Conservation (phyloP, 2,888 invertebrate genomes). For the Pocota personata region DNA sequence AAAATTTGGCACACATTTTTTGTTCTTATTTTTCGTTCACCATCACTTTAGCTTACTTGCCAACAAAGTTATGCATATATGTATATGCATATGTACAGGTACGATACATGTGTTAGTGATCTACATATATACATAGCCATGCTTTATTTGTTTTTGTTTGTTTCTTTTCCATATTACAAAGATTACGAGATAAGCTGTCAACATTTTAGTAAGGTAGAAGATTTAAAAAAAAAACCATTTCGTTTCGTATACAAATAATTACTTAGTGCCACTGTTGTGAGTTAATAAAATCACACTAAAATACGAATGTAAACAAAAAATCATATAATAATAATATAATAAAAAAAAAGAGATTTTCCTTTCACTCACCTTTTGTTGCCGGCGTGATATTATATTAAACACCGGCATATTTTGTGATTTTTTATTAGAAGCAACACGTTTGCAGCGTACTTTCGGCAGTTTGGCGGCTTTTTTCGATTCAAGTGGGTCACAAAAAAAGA, state of each 20-base stretch:
- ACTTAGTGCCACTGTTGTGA: not conserved
- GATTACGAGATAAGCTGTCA: conserved; percentile 28
- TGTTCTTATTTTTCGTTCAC: not conserved
- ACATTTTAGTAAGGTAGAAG: not conserved
- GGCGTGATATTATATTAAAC: conserved; percentile 86
- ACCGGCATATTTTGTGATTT: conserved; percentile 84
- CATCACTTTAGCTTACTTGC: conserved; percentile 12
- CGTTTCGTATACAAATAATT: not conserved
- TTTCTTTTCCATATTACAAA: not conserved
- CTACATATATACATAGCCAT: not conserved
- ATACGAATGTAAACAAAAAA: conserved; percentile 26
- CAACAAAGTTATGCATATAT: conserved; percentile 17
- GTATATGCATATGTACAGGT: not conserved
- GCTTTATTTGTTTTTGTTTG: not conserved
- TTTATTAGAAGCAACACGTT: conserved; percentile 51
- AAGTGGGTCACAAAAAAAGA: not conserved
- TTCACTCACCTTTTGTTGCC: conserved; percentile 85
- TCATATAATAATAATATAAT: not conserved
- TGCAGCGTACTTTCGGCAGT: conserved; percentile 75
- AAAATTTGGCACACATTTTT: conserved; percentile 17
- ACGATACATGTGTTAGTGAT: not conserved
- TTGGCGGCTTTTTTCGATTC: conserved; percentile 65
- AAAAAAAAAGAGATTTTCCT: conserved; percentile 23
- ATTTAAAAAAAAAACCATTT: conserved; percentile 7
- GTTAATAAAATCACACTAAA: not conserved